Base-by-base conservation (phyloP, 2,113 vertebrate genomes). In the Microtus montanus region DNA sequence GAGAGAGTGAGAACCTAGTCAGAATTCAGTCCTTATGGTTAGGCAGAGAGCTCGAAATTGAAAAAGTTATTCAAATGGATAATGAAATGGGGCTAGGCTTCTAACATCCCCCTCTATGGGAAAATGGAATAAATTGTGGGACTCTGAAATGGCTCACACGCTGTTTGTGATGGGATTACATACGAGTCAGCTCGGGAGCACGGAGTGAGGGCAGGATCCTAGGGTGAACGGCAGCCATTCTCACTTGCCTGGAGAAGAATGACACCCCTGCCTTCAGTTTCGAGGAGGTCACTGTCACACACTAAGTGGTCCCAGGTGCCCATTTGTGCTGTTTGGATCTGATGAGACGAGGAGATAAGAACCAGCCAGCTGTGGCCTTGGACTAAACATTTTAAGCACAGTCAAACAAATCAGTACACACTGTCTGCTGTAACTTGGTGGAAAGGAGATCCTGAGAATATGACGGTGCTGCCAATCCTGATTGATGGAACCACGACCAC, bases 1-100 rank as follows among this genome's bases (percentile, higher is more conserved):
- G 20, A 80, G 47, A 92, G 95, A 95, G 77, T 41, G 79, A 95
- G 87, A 98, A 96, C 95, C 90, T 96, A 97, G 96, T 96, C 96
- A 98, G 98, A 98, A 98, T 98, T 97, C 98, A 97, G 92, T 77
- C 95, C 96, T 98, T 95, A 2, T 97, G 96, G 96, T 97, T 97
- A 98, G 96, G 96, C 87, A 98, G 97, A 97, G 93, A 92, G 93
- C 96, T 98, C 96, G 5, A 98, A 98, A 98, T 96, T 97, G 97
- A 98, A 98, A 97, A 98, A 98, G 96, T 98, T 98, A 98, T 96
- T 98, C 98, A 98, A 96, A 98, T 94, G 93, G 96, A 97, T 98
- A 98, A 98, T 95, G 92, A 98, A 98, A 97, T 95, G 90, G 96
- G 88, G 94, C 82, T 96, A 73, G 95, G 96, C 93, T 95, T 96